Evolutionary conservation across 2,797 vertebrate genomes (phyloP).

Genomic region (Darevskia mixta): DNA sequence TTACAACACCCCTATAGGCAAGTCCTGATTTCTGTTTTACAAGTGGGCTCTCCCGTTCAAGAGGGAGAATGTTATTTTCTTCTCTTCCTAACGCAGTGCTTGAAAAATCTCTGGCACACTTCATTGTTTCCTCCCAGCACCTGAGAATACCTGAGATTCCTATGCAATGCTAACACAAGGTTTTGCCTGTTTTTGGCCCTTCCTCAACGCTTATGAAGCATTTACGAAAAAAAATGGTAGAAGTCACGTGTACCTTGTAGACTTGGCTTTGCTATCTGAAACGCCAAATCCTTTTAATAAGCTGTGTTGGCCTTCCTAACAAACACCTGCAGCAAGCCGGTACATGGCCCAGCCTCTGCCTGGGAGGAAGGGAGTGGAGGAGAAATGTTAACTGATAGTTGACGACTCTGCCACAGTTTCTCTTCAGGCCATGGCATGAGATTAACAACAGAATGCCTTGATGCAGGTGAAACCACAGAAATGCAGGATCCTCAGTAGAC

Average conservation of each 20-base stretch:
- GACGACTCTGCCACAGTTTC: accelerated
- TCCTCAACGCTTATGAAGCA: background rate
- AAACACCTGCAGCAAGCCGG: background rate
- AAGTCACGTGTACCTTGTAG: background rate
- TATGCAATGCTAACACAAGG: background rate
- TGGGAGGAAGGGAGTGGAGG: background rate
- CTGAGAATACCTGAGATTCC: conserved; percentile 18
- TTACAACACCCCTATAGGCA: background rate
- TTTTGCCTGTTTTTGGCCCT: background rate
- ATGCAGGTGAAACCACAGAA: background rate
- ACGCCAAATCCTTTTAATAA: background rate
- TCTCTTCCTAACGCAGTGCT: background rate
- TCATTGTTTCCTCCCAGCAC: background rate
- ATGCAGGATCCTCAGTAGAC: background rate
- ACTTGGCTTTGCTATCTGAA: background rate
- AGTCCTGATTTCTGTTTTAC: background rate
- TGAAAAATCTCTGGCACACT: background rate
- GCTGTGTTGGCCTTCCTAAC: background rate
- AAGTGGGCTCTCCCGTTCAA: background rate
- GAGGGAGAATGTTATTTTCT: background rate
- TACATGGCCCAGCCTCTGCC: background rate
- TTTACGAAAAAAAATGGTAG: background rate
- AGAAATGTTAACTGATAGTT: background rate
- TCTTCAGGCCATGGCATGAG: accelerated
- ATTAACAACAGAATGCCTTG: background rate